Evolutionary conservation across 2,888 invertebrate genomes (phyloP), one percentile per base, ranked within the genome.

Genomic region (Drosophila aldrichi): DNA sequence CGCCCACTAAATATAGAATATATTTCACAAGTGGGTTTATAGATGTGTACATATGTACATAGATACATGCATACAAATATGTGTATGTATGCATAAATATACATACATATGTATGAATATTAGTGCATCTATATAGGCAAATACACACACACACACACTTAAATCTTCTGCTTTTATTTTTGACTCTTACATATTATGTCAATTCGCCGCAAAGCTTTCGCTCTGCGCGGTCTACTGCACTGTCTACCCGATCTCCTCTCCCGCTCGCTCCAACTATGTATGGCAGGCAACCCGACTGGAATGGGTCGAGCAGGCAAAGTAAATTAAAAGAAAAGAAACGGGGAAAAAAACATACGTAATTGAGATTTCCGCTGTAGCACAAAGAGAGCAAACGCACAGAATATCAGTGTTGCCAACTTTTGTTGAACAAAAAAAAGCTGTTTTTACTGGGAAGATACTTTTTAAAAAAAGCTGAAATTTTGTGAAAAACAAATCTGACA

Each of bases 291-390:
- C 25, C 1, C 25, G 25, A 25, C 25, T 25, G 25, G 25, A 25
- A 5, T 25, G 25, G 25, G 5, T 10, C 25, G 44, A 20, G 44
- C 14, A 44, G 22, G 22, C 22, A 44, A 25, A 46, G 25, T 63
- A 65, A 80, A 88, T 71, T 74, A 68, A 68, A 61, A 36, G 29
- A 61, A 59, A 60, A 16, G 25, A 46, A 44, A 36, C n/a, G 40
- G 14, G 52, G 22, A 20, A 20, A 22, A 40, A 34, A 48, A 36
- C 36, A 22, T 72, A 66, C 87, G 82, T 85, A 85, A 85, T 85
- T 89, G 89, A 89, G 82, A 85, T 89, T 89, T 89, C 89, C 85
- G 87, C 77, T 73, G 77, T 79, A 71, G 54, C 38, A 58, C 40
- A 66, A 10, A 40, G 32, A 51, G 51, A 54, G 46, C 20, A 8